Evolutionary conservation across 2,113 vertebrate species (phyloP), one percentile per base, ranked within the genome.

Genomic region (Circaetus gallicus): DNA sequence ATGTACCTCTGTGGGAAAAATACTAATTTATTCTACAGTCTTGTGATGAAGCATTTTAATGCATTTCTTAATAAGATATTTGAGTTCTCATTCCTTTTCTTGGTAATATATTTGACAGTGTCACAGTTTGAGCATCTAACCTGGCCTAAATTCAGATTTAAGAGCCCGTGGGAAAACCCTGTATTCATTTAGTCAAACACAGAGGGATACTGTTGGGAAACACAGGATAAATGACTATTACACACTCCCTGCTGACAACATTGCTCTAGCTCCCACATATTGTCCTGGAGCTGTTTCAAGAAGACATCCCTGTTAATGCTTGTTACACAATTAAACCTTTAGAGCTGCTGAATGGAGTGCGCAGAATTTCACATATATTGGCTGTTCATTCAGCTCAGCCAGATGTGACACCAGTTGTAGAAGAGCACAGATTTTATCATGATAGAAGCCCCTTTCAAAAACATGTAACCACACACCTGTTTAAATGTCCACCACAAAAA

Each of bases 71-170:
- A 55, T 47, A 67, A 28, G 50, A 62, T 29, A 63, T 81, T 83
- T 80, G 45, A 79, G 32, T 66, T 94, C 34, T 84, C 38, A 38
- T 29, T 82, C 22, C 36, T 76, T 76, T 93, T 61, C 49, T 80
- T 80, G 73, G 40, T 58, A 93, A 62, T 42, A 19, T 56, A 84
- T 58, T 43, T 72, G 4, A 38, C 95, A 95, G 43, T 43, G 61
- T 73, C 77, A 91, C 40, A 94, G 56, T 82, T n/a, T 82, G 47
- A 93, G 36, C 36, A 94, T 65, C 81, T 91, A 96, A 89, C 62
- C 78, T 87, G 65, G 70, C 45, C 70, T 69, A 79, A 89, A 82
- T 87, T 92, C 81, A 92, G 55, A 92, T 63, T 89, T 67, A 86
- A 69, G 36, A 93, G 69, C 49, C 55, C 3, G 1, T 86, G 80